Conservation (phyloP, 2,113 vertebrate genomes). For the Alouatta palliata region DNA sequence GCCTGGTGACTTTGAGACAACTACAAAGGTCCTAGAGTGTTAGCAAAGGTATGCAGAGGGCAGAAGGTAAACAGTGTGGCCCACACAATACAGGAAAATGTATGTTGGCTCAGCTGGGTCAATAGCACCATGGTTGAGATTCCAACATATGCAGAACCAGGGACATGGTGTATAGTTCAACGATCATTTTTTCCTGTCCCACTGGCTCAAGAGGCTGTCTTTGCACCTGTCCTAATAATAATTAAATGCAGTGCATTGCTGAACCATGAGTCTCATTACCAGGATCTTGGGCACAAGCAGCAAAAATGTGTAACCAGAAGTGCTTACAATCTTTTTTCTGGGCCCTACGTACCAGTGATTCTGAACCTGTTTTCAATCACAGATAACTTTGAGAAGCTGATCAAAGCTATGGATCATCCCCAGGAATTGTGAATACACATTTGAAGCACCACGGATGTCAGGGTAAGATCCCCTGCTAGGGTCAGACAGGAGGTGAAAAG, state of each 20-base stretch:
- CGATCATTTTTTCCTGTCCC: background rate
- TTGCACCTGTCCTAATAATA: constrained; percentile 62
- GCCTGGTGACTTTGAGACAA: background rate
- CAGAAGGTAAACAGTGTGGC: background rate
- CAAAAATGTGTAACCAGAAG: constrained; percentile 33
- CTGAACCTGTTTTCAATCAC: background rate
- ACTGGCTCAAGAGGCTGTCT: background rate
- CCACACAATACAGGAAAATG: background rate
- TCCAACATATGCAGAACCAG: background rate
- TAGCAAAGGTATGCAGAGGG: background rate
- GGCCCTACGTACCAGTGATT: background rate
- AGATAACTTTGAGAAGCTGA: constrained; percentile 28
- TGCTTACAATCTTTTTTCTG: constrained; percentile 58
- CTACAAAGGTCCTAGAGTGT: background rate
- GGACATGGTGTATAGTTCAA: background rate
- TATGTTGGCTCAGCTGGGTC: constrained; percentile 47
- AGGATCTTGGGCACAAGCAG: constrained; percentile 30
- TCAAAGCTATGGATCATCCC: background rate
- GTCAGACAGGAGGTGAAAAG: background rate
- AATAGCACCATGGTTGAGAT: background rate
- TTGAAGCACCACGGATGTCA: background rate
- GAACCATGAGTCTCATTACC: constrained; percentile 33
- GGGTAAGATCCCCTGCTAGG: background rate
- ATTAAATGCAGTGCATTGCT: constrained; percentile 28
- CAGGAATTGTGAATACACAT: background rate